phyloP scores from a whole-genome alignment of 2,888 invertebrate species.

The Mellilla xanthometata region DNA sequence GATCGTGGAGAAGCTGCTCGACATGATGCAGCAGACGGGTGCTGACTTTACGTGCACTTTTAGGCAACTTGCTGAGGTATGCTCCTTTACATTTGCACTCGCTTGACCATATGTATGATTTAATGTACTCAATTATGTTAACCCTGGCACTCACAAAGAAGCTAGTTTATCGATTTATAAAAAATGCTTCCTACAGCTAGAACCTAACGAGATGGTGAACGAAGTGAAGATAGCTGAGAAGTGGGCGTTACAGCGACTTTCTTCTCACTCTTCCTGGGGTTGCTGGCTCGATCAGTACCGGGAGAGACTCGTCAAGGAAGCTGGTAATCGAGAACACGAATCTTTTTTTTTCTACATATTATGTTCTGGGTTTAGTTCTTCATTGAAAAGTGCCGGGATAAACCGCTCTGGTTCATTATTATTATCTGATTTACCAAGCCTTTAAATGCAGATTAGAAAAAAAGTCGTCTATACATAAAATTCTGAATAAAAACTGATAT shows the following conservation, averaged over 20 bases:
- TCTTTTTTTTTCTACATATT: no score
- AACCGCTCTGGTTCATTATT: no score
- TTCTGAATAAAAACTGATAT: no score
- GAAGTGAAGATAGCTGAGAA: slow-evolving; percentile 60
- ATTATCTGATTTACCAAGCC: no score
- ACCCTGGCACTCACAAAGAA: no score
- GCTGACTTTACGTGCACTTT: slow-evolving; percentile 85
- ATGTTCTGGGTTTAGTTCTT: no score
- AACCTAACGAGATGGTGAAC: slow-evolving; percentile 64
- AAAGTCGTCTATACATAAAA: no score
- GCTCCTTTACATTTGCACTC: no score
- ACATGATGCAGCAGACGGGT: slow-evolving; percentile 84
- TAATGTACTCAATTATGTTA: background rate
- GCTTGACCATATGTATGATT: background rate
- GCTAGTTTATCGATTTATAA: no score
- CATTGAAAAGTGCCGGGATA: no score
- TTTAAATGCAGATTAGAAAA: no score
- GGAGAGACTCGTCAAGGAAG: slow-evolving; percentile 69
- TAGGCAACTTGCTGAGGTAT: slow-evolving; percentile 79
- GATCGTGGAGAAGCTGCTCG: slow-evolving; percentile 77
- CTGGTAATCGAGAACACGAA: no score
- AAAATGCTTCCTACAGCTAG: slow-evolving; percentile 44
- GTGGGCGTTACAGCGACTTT: slow-evolving; percentile 78
- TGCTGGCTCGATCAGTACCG: slow-evolving; percentile 76
- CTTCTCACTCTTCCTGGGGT: slow-evolving; percentile 70